Percentiles rank a stretch among this genome's conserved stretches.
These are phyloP conservation scores for Vandiemenella viatica DNA, from an alignment of 2,888 invertebrate species.

Conservation along the genomic window DNA sequence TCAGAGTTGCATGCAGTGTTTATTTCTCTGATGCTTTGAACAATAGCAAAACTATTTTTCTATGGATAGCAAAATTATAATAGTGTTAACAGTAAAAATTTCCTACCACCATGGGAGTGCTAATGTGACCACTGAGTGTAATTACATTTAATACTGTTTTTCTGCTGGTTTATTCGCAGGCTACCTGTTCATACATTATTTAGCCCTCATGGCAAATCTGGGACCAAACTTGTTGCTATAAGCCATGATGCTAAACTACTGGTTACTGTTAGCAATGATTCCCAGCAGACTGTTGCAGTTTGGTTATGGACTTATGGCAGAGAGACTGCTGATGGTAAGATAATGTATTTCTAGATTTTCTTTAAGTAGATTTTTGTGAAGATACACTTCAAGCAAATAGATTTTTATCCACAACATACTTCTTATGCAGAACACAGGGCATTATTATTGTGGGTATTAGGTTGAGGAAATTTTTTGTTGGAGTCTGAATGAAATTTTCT, in stretches of 20 bases:
- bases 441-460: no score
- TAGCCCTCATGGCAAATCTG: conserved; percentile 32
- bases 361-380: no score
- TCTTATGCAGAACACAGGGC: no score
- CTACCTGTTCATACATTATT: conserved; percentile 39
- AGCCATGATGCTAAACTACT: conserved; percentile 43
- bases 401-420: no score
- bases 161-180: conserved; percentile 19
- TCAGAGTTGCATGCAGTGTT: neutral
- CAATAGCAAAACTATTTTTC: neutral
- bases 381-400: no score
- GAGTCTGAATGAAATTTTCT: no score
- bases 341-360: no score
- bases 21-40: neutral
- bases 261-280: conserved; percentile 36
- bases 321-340: conserved; percentile 38
- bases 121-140: neutral
- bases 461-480: no score
- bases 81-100: no score
- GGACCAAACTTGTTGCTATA: conserved; percentile 31
- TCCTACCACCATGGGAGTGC: no score
- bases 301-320: conserved; percentile 46
- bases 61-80: no score
- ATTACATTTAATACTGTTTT: neutral
- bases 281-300: conserved; percentile 34